Conservation (phyloP, 2,888 invertebrate genomes). For the Ecliptopera silaceata region DNA sequence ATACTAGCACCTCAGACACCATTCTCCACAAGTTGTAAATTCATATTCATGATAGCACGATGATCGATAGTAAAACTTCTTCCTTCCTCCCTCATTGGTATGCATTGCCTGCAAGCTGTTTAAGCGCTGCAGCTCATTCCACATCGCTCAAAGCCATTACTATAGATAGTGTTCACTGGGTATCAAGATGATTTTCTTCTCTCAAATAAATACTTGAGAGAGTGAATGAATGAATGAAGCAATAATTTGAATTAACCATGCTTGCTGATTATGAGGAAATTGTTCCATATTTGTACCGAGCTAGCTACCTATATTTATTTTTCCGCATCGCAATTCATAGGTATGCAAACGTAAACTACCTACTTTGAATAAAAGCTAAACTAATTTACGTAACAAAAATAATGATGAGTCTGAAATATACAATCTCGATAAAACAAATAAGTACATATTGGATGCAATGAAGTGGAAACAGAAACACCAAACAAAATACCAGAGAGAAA, state of each 20-base stretch:
- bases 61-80: background rate
- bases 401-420: no score
- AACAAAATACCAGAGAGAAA: no score
- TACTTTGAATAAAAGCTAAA: background rate
- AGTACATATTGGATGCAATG: no score
- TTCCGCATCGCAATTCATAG: background rate
- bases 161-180: background rate
- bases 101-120: conserved; percentile 10
- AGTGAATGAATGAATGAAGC: background rate
- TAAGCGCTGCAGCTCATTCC: conserved; percentile 1
- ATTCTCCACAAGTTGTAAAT: background rate
- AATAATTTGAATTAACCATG: background rate
- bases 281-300: background rate
- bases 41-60: background rate
- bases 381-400: no score
- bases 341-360: background rate
- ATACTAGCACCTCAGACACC: no score
- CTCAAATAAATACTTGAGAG: background rate
- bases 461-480: no score
- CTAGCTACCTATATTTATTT: conserved; percentile 2
- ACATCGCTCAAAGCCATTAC: conserved; percentile 1
- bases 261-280: conserved; percentile 8
- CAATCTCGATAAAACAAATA: no score
- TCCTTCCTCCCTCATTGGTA: conserved; percentile 11
- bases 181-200: no score